A percentile compares a stretch with the other conserved stretches of the same genome.
These are phyloP conservation scores for Pelecanus crispus DNA, from an alignment of 2,113 vertebrate species.

Conservation along the genomic window DNA sequence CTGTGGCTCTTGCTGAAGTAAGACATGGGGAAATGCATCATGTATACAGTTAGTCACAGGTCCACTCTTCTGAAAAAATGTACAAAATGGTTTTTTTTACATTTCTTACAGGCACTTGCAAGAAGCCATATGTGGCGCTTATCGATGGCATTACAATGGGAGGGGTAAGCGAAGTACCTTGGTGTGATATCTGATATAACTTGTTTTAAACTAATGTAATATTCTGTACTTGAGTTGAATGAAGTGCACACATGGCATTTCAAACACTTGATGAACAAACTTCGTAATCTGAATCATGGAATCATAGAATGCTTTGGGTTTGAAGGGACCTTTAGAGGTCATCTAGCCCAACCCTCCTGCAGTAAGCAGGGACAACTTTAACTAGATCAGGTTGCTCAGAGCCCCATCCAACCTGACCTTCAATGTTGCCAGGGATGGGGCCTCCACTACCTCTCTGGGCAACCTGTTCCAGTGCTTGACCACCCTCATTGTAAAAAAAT, in stretches of 20 bases:
- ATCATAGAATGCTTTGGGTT: too few relatives aligned
- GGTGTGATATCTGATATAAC: not conserved
- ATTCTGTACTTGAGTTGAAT: not conserved
- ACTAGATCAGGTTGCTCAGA: too few relatives aligned
- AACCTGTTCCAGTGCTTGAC: too few relatives aligned
- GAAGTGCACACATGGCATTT: accelerated
- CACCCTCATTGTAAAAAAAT: too few relatives aligned
- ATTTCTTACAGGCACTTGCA: slow-evolving; percentile 74
- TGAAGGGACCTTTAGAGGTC: too few relatives aligned
- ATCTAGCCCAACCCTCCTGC: too few relatives aligned
- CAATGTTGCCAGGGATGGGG: too few relatives aligned
- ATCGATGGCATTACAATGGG: slow-evolving; percentile 97
- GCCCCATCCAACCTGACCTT: too few relatives aligned
- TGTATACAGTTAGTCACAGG: not conserved
- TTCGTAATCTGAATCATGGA: too few relatives aligned
- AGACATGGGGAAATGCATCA: not conserved
- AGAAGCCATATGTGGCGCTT: slow-evolving; percentile 89
- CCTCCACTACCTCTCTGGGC: too few relatives aligned
- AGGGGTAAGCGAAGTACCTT: slow-evolving; percentile 82
- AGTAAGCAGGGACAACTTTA: too few relatives aligned
- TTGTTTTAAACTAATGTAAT: not conserved
- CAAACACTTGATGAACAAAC: not conserved
- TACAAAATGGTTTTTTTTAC: too few relatives aligned
- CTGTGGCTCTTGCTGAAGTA: not conserved
- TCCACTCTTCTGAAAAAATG: not conserved